phyloP scores from a whole-genome alignment of 1,140 invertebrate genomes.

The Dreissena polymorpha region DNA sequence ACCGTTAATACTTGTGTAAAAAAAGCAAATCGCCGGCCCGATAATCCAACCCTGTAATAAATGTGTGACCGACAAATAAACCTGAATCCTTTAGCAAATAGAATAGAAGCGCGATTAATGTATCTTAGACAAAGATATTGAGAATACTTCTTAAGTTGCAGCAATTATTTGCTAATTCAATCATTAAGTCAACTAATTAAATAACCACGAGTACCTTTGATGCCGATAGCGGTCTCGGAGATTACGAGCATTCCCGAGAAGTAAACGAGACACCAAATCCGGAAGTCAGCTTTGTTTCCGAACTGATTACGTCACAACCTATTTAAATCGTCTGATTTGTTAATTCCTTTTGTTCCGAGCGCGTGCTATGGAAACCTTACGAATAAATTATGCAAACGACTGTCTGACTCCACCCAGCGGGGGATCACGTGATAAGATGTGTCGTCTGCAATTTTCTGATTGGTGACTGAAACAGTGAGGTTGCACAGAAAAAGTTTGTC shows the following conservation, averaged over 20 bases:
- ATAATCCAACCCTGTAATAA: not conserved
- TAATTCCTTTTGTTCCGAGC: not conserved
- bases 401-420: not conserved
- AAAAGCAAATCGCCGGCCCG: not conserved
- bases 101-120: conserved; percentile 40
- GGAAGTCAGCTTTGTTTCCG: not conserved
- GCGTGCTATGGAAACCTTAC: not conserved
- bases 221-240: conserved; percentile 12
- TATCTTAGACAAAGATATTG: conserved; percentile 24
- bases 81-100: conserved; percentile 28
- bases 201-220: conserved; percentile 45
- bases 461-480: not conserved
- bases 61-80: conserved; percentile 24
- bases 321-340: not conserved
- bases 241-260: conserved; percentile 31
- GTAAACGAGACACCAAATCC: not conserved
- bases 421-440: not conserved
- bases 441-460: conserved; percentile 1
- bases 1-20: not conserved
- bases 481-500: not conserved
- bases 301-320: not conserved
- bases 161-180: conserved; percentile 54
- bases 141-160: conserved; percentile 8
- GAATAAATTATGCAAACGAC: not conserved
- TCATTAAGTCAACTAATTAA: conserved; percentile 50